Percentiles rank a stretch among this genome's conserved stretches.
phyloP scores from a whole-genome alignment of 2,797 vertebrate species.

The Rhynchonycteris naso region DNA sequence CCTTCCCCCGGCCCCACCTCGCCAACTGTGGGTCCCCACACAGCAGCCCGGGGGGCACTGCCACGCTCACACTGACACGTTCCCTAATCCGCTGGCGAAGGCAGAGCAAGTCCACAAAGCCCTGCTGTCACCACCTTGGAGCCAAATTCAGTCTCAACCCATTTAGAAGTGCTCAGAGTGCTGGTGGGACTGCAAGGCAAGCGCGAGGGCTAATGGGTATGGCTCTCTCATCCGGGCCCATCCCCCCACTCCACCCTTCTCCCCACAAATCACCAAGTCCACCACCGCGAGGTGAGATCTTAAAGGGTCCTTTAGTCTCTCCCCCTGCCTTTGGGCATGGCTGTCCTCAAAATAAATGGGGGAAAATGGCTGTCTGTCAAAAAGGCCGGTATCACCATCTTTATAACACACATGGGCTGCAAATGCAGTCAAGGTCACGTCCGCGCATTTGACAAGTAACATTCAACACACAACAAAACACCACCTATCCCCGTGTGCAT shows the following conservation, averaged over 20 bases:
- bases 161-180: not conserved
- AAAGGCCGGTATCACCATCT: not conserved
- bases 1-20: not conserved
- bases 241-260: not conserved
- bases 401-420: fast-evolving
- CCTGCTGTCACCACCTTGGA: not conserved
- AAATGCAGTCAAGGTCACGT: fast-evolving
- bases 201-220: fast-evolving
- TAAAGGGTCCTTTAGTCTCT: not conserved
- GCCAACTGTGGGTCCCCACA: slow-evolving; percentile 5
- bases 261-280: not conserved
- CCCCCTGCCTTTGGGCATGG: not conserved
- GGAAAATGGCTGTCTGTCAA: fast-evolving
- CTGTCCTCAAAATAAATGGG: not conserved
- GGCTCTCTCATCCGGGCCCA: too few relatives aligned
- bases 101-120: not conserved
- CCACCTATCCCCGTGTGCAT: not conserved
- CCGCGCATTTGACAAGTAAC: fast-evolving
- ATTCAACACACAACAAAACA: not conserved
- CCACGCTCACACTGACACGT: not conserved
- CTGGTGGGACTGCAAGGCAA: fast-evolving
- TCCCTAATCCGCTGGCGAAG: slow-evolving; percentile 36
- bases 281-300: not conserved
- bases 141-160: not conserved
- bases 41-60: not conserved